Conservation (phyloP, 2,797 vertebrate species). For the Avahi laniger region DNA sequence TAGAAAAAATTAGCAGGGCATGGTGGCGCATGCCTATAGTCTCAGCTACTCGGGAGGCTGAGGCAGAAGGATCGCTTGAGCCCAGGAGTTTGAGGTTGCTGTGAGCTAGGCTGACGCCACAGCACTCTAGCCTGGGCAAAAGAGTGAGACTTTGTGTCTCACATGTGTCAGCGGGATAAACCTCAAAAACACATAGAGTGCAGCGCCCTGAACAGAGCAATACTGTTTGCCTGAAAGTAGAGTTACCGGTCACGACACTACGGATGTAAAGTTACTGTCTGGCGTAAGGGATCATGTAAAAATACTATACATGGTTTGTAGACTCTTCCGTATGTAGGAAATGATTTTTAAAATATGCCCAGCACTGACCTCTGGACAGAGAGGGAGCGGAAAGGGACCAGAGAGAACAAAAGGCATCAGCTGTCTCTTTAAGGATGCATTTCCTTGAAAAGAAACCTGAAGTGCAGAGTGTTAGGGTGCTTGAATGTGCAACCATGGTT, state of each 20-base stretch:
- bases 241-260: too few species aligned
- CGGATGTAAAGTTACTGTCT: neutral
- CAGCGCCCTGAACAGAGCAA: accelerated
- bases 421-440: accelerated
- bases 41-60: too few species aligned
- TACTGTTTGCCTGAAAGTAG: too few species aligned
- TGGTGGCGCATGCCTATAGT: too few species aligned
- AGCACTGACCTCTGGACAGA: neutral
- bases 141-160: too few species aligned
- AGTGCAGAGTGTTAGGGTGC: accelerated
- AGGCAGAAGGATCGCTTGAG: too few species aligned
- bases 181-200: accelerated
- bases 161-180: accelerated
- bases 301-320: accelerated
- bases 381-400: neutral
- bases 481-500: too few species aligned
- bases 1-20: too few species aligned
- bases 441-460: neutral
- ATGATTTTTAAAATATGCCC: neutral
- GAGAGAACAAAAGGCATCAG: neutral
- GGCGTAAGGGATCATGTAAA: neutral
- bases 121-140: too few species aligned
- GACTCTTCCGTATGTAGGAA: neutral
- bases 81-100: too few species aligned
- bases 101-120: too few species aligned